These are phyloP conservation scores for Drosophila helvetica DNA, from an alignment of 2,888 invertebrate genomes.

Conservation along the genomic window DNA sequence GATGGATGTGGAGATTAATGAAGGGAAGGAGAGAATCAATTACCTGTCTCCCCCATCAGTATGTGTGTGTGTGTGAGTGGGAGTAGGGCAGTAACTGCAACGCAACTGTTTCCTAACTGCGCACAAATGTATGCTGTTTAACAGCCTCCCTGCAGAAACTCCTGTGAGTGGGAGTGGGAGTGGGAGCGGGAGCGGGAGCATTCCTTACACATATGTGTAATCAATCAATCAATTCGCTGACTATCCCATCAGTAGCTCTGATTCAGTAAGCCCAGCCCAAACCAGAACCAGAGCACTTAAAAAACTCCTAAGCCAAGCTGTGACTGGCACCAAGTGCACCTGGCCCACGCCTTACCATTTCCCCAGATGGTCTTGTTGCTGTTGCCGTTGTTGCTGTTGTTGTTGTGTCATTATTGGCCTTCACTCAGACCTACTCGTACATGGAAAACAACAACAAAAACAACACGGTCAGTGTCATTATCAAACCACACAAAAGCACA, in stretches of 20 bases:
- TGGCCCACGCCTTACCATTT: slow-evolving; percentile 42
- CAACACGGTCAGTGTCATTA: slow-evolving; percentile 58
- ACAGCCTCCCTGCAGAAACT: neutral
- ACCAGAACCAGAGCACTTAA: slow-evolving; percentile 1
- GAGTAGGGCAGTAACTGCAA: slow-evolving; percentile 22
- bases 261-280: slow-evolving; percentile 21
- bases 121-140: slow-evolving; percentile 41
- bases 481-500: slow-evolving; percentile 45
- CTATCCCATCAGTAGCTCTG: slow-evolving; percentile 19
- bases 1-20: neutral
- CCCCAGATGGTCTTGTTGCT: slow-evolving; percentile 19
- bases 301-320: neutral
- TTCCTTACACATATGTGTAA: slow-evolving; percentile 16
- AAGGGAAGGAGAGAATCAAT: slow-evolving; percentile 41
- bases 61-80: slow-evolving; percentile 15
- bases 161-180: neutral
- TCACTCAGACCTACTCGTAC: slow-evolving; percentile 18
- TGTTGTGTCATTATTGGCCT: slow-evolving; percentile 45
- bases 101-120: slow-evolving; percentile 22
- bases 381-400: too few species aligned
- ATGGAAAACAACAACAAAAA: slow-evolving; percentile 26
- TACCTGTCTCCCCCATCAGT: slow-evolving; percentile 33
- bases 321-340: slow-evolving; percentile 8
- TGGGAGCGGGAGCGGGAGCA: neutral
- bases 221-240: slow-evolving; percentile 44